A percentile compares a stretch with the other conserved stretches of the same genome.
Conservation (phyloP, 2,113 vertebrate species). For the Lepus timidus region DNA sequence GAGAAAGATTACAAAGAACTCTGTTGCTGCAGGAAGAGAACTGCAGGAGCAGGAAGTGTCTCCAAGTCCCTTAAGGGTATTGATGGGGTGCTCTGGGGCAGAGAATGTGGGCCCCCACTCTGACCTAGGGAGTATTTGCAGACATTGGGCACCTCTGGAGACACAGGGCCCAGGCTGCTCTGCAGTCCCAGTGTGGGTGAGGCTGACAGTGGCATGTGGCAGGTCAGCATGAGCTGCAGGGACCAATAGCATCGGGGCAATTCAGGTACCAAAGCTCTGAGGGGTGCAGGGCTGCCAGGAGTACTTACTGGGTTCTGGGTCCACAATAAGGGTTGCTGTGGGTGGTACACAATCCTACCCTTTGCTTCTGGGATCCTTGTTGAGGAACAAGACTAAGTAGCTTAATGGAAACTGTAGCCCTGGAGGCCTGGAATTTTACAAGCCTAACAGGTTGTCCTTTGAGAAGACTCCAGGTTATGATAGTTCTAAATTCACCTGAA, state of each 20-base stretch:
- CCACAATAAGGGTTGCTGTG: background rate
- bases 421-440: background rate
- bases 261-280: too few relatives aligned
- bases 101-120: background rate
- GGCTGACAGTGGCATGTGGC: background rate
- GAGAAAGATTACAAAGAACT: too few relatives aligned
- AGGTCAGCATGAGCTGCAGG: too few relatives aligned
- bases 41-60: background rate
- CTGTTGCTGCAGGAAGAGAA: background rate
- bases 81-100: background rate
- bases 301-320: too few relatives aligned
- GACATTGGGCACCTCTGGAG: background rate
- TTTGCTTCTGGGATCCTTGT: background rate
- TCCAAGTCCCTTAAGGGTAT: background rate
- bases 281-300: too few relatives aligned
- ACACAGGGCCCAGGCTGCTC: background rate
- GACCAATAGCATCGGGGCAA: too few relatives aligned
- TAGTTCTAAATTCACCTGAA: background rate
- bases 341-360: accelerated
- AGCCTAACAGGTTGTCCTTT: background rate
- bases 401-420: background rate
- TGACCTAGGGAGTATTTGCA: too few relatives aligned
- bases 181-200: accelerated
- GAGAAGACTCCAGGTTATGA: background rate
- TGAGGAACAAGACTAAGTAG: background rate